These are phyloP conservation scores for Pagetopsis macropterus DNA, from an alignment of 2,797 vertebrate genomes.

Conservation along the genomic window DNA sequence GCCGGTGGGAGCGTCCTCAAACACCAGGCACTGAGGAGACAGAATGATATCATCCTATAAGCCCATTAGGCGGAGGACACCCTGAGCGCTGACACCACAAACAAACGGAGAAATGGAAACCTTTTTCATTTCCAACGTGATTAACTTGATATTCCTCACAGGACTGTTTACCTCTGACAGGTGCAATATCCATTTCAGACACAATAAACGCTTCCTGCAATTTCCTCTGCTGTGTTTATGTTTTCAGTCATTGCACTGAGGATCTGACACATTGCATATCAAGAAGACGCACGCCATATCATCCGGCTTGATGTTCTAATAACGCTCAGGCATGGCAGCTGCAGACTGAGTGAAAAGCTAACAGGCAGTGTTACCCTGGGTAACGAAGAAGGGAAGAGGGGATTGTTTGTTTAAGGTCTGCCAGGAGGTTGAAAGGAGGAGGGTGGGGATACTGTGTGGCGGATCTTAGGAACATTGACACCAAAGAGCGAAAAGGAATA, in stretches of 20 bases:
- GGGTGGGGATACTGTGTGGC: no score
- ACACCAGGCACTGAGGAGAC: conserved; percentile 89
- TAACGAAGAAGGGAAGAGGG: no score
- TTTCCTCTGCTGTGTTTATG: conserved; percentile 8
- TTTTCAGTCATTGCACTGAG: not conserved
- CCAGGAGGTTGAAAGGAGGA: no score
- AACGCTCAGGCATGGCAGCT: no score
- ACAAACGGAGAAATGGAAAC: conserved; percentile 26
- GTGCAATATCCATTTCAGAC: conserved; percentile 35
- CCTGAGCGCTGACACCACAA: conserved; percentile 19
- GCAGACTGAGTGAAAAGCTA: no score
- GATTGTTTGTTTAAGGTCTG: no score
- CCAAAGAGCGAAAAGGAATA: no score
- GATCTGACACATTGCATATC: not conserved
- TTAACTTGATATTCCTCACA: conserved; percentile 20
- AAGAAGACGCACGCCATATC: not conserved
- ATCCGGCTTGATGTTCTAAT: no score
- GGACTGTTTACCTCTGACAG: conserved; percentile 5
- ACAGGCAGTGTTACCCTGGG: no score
- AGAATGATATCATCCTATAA: conserved; percentile 45
- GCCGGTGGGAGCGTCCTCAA: conserved; percentile 92
- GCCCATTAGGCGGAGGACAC: conserved; percentile 33
- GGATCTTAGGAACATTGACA: no score
- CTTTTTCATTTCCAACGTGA: conserved; percentile 32
- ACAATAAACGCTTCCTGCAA: not conserved